Evolutionary conservation across 2,888 invertebrate genomes (phyloP), one percentile per base, ranked within the genome.

Genomic region (Gibbula magus): DNA sequence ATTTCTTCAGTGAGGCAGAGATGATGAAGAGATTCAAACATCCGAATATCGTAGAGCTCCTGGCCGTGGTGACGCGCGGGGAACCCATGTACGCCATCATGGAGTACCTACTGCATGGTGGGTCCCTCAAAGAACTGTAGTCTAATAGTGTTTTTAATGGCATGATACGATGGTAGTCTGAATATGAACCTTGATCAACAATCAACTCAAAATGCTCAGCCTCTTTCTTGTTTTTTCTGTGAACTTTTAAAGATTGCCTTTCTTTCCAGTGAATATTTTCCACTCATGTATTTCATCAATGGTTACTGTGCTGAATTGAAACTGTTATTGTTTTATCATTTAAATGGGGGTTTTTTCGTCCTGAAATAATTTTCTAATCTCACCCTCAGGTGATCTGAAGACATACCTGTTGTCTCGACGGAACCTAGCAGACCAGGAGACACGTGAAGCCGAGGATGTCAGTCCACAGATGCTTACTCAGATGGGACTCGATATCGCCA

Each of bases 11-110:
- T 77, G 98, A 98, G 93, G 97, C 98, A 0, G 97, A 98, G 92
- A 96, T 97, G 29, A 98, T 98, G 98, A 98, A 98, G 91, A 95
- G 96, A 73, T 97, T 98, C 92, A 96, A 97, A 79, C 97, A 98
- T 92, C 95, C 96, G 89, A 98, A 98, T 92, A 96, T 98, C 78
- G 96, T 98, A 18, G 95, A 95, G 86, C 93, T 98, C 45, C 93
- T 97, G 25, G 98, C 96, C 0, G 97, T 98, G 16, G 96, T 97
- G 88, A 96, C 97, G 0, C 95, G 96, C 89, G 95, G 95, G 67
- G 97, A 97, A 89, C 97, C 98, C 0, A 96, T 97, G 67, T 96
- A 96, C 91, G 96, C 96, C 0, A 95, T 98, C 18, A 98, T 98
- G 97, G 98, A 98, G 93, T 97, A 97, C 90, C 96, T 97, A 96